A percentile compares a stretch with the other conserved stretches of the same genome.
phyloP scores from a whole-genome alignment of 2,797 vertebrate genomes.

The Nyctibius grandis region DNA sequence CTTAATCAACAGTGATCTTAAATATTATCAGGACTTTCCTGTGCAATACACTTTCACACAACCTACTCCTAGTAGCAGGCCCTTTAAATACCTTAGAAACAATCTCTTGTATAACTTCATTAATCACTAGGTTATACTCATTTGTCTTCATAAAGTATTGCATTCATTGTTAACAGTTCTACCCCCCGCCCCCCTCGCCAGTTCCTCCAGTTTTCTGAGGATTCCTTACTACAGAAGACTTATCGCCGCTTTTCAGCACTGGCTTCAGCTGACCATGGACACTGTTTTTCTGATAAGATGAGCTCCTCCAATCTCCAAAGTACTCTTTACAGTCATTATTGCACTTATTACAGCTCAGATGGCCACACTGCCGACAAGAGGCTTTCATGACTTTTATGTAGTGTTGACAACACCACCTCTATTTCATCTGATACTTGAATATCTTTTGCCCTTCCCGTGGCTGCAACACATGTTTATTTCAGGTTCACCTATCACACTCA shows the following conservation, averaged over 20 bases:
- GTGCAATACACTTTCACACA: neutral
- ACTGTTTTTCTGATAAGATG: neutral
- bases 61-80: neutral
- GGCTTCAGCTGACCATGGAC: neutral
- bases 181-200: fast-evolving
- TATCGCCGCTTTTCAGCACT: neutral
- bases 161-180: neutral
- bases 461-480: neutral
- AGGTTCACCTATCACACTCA: neutral
- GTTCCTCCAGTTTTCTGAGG: neutral
- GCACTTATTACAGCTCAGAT: neutral
- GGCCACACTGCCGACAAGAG: neutral
- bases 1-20: neutral
- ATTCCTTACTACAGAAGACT: neutral
- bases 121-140: neutral
- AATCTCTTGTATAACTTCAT: neutral
- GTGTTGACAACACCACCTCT: neutral
- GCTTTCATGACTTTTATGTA: neutral
- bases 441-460: neutral
- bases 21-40: neutral
- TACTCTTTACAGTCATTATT: neutral
- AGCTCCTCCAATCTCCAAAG: fast-evolving
- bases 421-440: neutral
- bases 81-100: neutral
- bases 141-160: neutral